These are phyloP conservation scores for Premnoplex brunnescens DNA, from an alignment of 2,797 vertebrate genomes.

Conservation along the genomic window DNA sequence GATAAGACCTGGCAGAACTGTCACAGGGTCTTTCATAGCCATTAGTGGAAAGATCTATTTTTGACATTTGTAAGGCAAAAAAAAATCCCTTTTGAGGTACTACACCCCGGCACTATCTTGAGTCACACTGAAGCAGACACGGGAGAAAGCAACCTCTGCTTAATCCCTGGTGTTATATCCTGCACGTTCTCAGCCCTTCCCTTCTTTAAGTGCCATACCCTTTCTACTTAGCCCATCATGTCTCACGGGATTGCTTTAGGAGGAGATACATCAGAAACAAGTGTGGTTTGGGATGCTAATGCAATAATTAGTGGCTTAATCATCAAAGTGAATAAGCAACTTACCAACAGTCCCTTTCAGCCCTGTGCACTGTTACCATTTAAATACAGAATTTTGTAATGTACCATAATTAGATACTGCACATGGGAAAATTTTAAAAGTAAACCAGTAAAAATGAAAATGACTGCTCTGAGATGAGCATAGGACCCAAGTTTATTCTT, in stretches of 20 bases:
- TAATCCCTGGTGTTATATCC: background rate
- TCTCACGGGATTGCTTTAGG: background rate
- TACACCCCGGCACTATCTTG: background rate
- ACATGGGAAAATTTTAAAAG: conserved; percentile 51
- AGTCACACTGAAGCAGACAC: background rate
- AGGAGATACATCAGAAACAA: background rate
- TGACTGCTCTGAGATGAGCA: conserved; percentile 25
- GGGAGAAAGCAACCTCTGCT: background rate
- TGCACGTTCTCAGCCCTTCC: background rate
- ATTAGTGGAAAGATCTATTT: background rate
- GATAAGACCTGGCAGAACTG: background rate
- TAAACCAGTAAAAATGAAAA: conserved; percentile 64
- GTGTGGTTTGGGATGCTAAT: conserved; percentile 52
- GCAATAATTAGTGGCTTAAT: conserved; percentile 56
- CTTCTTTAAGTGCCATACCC: background rate
- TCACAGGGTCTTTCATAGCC: background rate
- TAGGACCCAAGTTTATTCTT: background rate
- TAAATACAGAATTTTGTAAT: conserved; percentile 34
- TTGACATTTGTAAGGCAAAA: background rate
- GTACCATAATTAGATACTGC: conserved; percentile 48
- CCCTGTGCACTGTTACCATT: background rate
- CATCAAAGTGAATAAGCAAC: conserved; percentile 50
- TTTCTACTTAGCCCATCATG: background rate
- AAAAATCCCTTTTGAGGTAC: background rate
- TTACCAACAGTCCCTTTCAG: conserved; percentile 28